Conservation (phyloP, 2,113 vertebrate genomes). For the Brevimyrus niger region DNA sequence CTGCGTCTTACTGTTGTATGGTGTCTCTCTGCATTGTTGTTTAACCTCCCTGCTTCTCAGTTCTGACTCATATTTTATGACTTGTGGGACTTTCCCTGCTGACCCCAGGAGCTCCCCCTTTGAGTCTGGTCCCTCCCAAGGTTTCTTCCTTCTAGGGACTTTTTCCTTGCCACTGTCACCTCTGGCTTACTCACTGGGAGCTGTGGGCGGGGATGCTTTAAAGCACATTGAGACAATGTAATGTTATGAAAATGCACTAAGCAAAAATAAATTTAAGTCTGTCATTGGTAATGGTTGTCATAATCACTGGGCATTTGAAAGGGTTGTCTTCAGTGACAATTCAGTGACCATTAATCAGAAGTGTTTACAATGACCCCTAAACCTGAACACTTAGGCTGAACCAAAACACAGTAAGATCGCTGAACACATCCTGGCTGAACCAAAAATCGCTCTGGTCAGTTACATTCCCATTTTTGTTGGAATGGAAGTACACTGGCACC, state of each 20-base stretch:
- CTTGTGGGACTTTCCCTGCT: too few species aligned
- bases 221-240: too few species aligned
- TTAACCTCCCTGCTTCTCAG: too few species aligned
- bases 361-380: not conserved
- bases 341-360: not conserved
- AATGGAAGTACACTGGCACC: not conserved
- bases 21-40: not conserved
- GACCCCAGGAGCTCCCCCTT: too few species aligned
- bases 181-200: too few species aligned
- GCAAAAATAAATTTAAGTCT: not conserved
- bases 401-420: not conserved
- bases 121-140: too few species aligned
- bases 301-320: not conserved
- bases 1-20: not conserved
- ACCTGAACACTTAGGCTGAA: not conserved
- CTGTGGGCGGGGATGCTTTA: too few species aligned
- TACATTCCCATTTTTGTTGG: not conserved
- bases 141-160: too few species aligned
- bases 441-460: not conserved
- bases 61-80: too few species aligned
- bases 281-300: not conserved
- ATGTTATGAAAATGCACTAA: too few species aligned
- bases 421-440: not conserved
- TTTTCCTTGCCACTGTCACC: too few species aligned
- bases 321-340: not conserved